Evolutionary conservation across 2,797 vertebrate genomes (phyloP).

Genomic region (Sebastes glaucus): DNA sequence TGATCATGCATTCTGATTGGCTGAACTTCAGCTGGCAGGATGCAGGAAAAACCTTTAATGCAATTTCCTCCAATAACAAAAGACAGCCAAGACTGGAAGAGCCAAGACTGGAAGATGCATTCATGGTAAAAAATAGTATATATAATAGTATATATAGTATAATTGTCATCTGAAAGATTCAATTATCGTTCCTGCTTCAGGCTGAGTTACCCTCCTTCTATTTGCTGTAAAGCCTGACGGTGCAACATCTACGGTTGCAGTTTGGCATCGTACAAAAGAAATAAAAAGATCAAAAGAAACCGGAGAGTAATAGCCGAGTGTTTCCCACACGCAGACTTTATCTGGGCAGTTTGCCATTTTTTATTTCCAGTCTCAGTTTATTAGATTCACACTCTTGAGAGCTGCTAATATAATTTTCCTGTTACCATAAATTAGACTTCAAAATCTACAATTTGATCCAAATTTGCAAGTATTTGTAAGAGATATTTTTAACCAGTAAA

Average conservation of each 20-base stretch:
- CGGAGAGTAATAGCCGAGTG: background rate
- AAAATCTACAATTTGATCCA: background rate
- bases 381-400: background rate
- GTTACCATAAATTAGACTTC: background rate
- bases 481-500: background rate
- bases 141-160: background rate
- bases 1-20: conserved; percentile 27
- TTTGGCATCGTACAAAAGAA: conserved; percentile 1
- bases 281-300: conserved; percentile 4
- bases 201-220: background rate
- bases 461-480: background rate
- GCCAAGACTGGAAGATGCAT: background rate
- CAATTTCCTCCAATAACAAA: conserved; percentile 29
- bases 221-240: background rate
- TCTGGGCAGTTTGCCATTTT: conserved; percentile 14
- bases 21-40: conserved; percentile 48
- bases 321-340: conserved; percentile 16
- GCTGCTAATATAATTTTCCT: background rate
- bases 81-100: background rate
- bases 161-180: background rate
- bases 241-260: background rate
- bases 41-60: conserved; percentile 23
- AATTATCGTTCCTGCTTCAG: background rate
- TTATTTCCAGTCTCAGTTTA: conserved; percentile 16
- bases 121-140: background rate